Evolutionary conservation across 2,113 vertebrate species (phyloP).

Genomic region (Eptesicus fuscus): DNA sequence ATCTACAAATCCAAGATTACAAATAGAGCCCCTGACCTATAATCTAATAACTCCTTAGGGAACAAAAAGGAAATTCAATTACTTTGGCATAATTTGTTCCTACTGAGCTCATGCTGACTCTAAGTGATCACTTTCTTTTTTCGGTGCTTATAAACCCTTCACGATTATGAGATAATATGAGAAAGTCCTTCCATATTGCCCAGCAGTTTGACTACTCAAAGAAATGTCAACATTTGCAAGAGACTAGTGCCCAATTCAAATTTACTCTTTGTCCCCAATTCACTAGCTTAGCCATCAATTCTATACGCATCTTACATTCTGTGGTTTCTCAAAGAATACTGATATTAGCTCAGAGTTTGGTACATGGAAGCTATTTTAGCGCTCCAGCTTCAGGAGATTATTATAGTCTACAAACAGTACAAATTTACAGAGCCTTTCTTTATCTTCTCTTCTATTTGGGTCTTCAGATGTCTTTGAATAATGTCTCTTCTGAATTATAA

Average conservation of each 20-base stretch:
- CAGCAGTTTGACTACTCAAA: background rate
- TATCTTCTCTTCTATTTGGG: background rate
- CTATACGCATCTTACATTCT: background rate
- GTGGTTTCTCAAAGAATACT: background rate
- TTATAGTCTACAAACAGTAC: background rate
- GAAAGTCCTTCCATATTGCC: background rate
- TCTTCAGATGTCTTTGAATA: background rate
- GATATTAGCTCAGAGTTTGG: background rate
- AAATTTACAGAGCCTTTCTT: background rate
- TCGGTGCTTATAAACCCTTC: background rate
- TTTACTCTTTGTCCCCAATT: background rate
- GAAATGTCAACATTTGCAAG: background rate
- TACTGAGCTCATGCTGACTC: conserved; percentile 14
- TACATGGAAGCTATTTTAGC: background rate
- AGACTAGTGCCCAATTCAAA: background rate
- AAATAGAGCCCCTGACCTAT: background rate
- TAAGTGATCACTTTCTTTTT: conserved; percentile 39
- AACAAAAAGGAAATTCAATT: conserved; percentile 63
- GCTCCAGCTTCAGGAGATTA: background rate
- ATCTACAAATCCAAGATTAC: conserved; percentile 33
- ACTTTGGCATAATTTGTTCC: conserved; percentile 56
- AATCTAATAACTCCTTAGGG: conserved; percentile 53
- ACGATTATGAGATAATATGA: background rate
- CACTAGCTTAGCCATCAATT: background rate
- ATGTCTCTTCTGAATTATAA: background rate